Conservation (phyloP, 2,113 vertebrate genomes). For the Pseudorhombus dupliciocellatus region DNA sequence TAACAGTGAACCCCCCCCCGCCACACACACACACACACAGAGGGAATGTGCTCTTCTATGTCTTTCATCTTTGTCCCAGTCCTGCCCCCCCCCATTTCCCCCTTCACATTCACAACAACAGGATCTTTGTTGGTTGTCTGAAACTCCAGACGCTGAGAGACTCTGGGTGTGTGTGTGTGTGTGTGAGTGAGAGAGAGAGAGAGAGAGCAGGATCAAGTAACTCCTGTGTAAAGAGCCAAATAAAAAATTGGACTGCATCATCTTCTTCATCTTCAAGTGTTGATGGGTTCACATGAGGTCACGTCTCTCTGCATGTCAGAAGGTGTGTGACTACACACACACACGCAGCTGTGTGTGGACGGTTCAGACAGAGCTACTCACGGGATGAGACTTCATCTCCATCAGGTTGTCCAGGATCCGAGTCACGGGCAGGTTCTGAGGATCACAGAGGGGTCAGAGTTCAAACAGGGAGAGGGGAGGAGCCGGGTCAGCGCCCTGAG, state of each 20-base stretch:
- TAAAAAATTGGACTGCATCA: too few species aligned
- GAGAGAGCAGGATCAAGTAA: background rate
- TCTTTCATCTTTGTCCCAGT: constrained; percentile 52
- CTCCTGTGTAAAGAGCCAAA: background rate
- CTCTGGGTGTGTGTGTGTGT: constrained; percentile 25
- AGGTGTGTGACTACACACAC: background rate
- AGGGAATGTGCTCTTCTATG: constrained; percentile 44
- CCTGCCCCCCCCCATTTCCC: constrained; percentile 3
- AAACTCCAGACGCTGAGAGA: constrained; percentile 73
- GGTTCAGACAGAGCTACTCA: constrained; percentile 63
- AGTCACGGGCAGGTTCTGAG: constrained; percentile 92
- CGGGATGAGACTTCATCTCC: constrained; percentile 95
- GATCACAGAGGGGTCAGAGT: constrained; percentile 24
- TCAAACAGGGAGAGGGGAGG: too few species aligned
- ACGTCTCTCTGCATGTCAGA: background rate
- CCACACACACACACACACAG: constrained; percentile 3
- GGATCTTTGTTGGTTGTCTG: constrained; percentile 63
- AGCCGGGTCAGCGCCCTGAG: too few species aligned
- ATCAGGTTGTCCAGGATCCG: constrained; percentile 93
- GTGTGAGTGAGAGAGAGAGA: too few species aligned
- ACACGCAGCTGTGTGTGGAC: too few species aligned
- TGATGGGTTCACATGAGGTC: background rate
- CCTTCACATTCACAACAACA: constrained; percentile 48
- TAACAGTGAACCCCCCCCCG: too few species aligned
- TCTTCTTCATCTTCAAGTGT: background rate